These are phyloP conservation scores for Drosophila triauraria DNA, from an alignment of 1,140 invertebrate genomes.

Conservation along the genomic window DNA sequence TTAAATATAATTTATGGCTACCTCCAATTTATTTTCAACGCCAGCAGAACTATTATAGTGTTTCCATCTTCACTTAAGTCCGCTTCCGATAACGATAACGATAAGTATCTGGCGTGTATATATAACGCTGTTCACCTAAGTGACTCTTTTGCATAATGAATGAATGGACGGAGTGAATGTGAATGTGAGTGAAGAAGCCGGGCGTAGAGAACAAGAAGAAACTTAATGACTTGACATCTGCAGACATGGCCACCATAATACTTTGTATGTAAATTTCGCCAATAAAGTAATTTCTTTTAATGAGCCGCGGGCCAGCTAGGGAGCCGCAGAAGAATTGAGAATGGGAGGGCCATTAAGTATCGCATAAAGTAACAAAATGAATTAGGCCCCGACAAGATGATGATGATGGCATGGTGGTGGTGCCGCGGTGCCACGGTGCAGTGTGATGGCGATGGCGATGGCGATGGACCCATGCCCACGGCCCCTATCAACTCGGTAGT, in stretches of 20 bases:
- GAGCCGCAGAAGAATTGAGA: slow-evolving; percentile 44
- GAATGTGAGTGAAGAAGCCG: slow-evolving; percentile 23
- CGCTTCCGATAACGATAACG: slow-evolving; percentile 56
- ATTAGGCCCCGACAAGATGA: slow-evolving; percentile 74
- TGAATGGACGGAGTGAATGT: slow-evolving; percentile 10
- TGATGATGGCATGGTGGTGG: slow-evolving; percentile 47
- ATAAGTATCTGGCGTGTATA: slow-evolving; percentile 33
- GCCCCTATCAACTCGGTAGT: slow-evolving; percentile 72
- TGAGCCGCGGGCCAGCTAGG: slow-evolving; percentile 63
- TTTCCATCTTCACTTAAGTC: slow-evolving; percentile 49
- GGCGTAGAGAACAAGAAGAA: slow-evolving; percentile 39
- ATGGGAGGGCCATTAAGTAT: slow-evolving; percentile 61
- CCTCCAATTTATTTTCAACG: slow-evolving; percentile 31
- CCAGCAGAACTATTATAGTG: slow-evolving; percentile 33
- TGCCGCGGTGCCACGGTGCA: slow-evolving; percentile 2
- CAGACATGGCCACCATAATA: slow-evolving; percentile 80
- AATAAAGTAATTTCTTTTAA: slow-evolving; percentile 82
- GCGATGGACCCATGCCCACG: slow-evolving; percentile 13
- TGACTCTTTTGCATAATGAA: slow-evolving; percentile 61
- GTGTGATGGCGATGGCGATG: slow-evolving; percentile 10
- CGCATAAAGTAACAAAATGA: slow-evolving; percentile 80
- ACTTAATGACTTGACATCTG: slow-evolving; percentile 69
- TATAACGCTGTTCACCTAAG: slow-evolving; percentile 52
- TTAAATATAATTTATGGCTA: slow-evolving; percentile 35
- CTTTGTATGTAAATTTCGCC: slow-evolving; percentile 80